Base-by-base conservation (phyloP, 1,140 invertebrate genomes). In the Elymnias hypermnestra region DNA sequence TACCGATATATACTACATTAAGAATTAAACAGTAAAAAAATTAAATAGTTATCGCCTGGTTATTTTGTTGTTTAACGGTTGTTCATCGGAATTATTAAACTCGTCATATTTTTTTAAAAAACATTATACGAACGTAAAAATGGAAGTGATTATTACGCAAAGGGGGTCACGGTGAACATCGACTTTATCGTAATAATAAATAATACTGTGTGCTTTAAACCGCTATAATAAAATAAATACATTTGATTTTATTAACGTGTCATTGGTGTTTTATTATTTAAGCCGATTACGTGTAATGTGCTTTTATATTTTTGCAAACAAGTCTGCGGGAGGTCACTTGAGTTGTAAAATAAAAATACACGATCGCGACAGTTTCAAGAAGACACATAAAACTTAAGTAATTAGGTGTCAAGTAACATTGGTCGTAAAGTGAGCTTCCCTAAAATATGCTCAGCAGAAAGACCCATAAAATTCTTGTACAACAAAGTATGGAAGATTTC, bases 391-490 rank as follows among this genome's bases (percentile, higher is more conserved):
- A 51, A 51, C 26, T 25, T 51, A 51, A 51, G 48, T 51, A 51
- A 51, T 51, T 51, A 51, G 41, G 48, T 51, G 48, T 51, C 48
- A 51, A 51, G 26, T 51, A 44, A 51, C 48, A 37, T 31, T 38
- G 35, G 13, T 14, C 21, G 33, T 51, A 51, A 51, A 51, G 19
- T 17, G 17, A 21, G 48, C 21, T 51, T 37, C 40, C 41, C 23
- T n/a, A 25, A 44, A 51, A 51, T 51, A 42, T 23, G 21, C 33
- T 51, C 37, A 44, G 44, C 42, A 44, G 44, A 51, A 51, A 29
- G 26, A 13, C 26, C 13, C 26, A 29, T 29, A 29, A 29, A 29
- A 13, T 3, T 5, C 10, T n/a, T 0, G 23, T 26, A 9, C 23
- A 26, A 26, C 23, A 26, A 26, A 26, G 23, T 26, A 29, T 12